phyloP scores from a whole-genome alignment of 2,113 vertebrate genomes.

The zebrafish (Danio rerio) region DNA sequence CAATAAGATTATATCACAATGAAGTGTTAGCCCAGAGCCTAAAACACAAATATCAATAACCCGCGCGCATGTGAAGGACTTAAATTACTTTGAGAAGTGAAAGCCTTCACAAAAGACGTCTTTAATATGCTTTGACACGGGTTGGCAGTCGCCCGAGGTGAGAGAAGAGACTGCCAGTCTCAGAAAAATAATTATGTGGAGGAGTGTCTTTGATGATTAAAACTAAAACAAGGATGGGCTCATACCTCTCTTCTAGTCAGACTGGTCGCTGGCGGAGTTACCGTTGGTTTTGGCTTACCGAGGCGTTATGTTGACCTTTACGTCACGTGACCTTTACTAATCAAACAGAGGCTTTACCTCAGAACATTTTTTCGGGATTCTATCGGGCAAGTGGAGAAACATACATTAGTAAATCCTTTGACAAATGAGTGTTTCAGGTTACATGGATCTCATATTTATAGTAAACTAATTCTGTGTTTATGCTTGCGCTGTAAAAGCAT shows the following conservation, averaged over 20 bases:
- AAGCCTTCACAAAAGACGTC: not conserved
- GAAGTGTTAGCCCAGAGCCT: not conserved
- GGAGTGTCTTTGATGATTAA: conserved; percentile 59
- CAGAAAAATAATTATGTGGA: conserved; percentile 67
- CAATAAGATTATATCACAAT: not conserved
- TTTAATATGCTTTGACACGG: conserved; percentile 15
- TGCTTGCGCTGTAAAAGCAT: not conserved
- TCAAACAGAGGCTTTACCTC: not conserved
- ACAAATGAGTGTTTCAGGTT: not conserved
- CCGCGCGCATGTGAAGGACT: not conserved
- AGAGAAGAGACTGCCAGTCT: conserved; percentile 10
- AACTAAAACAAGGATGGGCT: conserved; percentile 55
- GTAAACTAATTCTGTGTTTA: conserved; percentile 2
- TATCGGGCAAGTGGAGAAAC: too few species aligned
- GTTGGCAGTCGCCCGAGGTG: conserved; percentile 4
- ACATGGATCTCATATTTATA: not conserved
- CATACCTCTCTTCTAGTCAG: conserved; percentile 53
- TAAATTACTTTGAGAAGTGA: not conserved
- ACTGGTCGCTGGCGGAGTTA: not conserved
- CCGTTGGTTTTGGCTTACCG: conserved; percentile 16
- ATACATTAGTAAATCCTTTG: not conserved
- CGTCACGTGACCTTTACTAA: not conserved
- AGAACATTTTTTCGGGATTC: too few species aligned
- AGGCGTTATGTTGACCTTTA: conserved; percentile 3
- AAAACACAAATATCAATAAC: not conserved